Base-by-base conservation (phyloP, 2,888 invertebrate genomes). In the Cantharis rustica region DNA sequence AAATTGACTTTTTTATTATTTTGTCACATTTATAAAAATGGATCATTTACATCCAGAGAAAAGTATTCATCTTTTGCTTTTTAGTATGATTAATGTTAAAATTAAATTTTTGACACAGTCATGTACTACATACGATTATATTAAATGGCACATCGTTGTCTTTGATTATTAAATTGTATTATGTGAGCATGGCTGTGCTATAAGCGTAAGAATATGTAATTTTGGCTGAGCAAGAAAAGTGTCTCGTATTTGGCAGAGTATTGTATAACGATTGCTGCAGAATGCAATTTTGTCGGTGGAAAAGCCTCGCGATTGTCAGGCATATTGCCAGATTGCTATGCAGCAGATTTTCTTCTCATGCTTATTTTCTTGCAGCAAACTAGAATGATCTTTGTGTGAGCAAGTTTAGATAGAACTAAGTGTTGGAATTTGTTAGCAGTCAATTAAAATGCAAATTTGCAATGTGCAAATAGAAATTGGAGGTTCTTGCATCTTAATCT, bases 191-290 rank as follows among this genome's bases (percentile, higher is more conserved):
- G n/a, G 2, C n/a, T 47, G 7, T 47, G 47, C 47, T 47, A 47
- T 47, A 20, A 20, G 17, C 64, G 17, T 7, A 68, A 27, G 11
- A 17, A 61, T 47, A 70, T 15, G 17, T 11, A 70, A 74, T n/a
- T 68, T 72, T 75, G 75, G 72, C 69, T 64, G 20, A 20, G 69
- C 26, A 71, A 75, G 71, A 76, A 72, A 72, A 72, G 72, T 76
- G 63, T 72, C 76, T 72, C 61, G 47, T 26, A 70, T 61, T 76
- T 76, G 76, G 72, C 76, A 76, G 23, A 11, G 66, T 61, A 16
- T 61, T 70, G 63, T 68, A 31, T 23, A 64, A 64, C 62, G 71
- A 71, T 76, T 70, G 16, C 11, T 76, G 63, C 70, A 66, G 69
- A 70, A 68, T 68, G 73, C 73, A 76, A 76, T 76, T 76, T 76